phyloP scores from a whole-genome alignment of 2,888 invertebrate genomes.

The Spisula solida region DNA sequence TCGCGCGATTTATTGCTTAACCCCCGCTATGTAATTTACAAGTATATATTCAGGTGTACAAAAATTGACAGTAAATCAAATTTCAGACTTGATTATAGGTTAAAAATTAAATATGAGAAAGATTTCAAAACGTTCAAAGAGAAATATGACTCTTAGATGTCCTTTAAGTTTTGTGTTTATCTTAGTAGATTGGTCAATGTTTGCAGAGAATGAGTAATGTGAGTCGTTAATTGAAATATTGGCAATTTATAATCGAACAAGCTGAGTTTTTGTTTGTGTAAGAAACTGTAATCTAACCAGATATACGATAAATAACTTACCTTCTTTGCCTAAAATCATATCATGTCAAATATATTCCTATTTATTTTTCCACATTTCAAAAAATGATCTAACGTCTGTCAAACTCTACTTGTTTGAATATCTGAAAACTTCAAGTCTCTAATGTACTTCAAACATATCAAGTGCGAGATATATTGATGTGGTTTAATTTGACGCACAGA shows the following conservation, averaged over 20 bases:
- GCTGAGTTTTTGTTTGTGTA: slow-evolving; percentile 29
- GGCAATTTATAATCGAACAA: background rate
- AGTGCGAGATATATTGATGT: background rate
- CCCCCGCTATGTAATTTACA: background rate
- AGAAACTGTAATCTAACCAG: slow-evolving; percentile 13
- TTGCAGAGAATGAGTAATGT: background rate
- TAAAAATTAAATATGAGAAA: background rate
- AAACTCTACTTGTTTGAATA: background rate
- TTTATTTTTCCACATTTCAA: background rate
- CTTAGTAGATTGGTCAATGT: background rate
- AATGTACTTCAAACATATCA: background rate
- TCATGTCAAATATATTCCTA: slow-evolving; percentile 9
- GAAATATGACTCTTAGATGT: background rate
- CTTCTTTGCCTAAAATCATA: slow-evolving; percentile 32
- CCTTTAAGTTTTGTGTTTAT: background rate
- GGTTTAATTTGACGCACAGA: slow-evolving; percentile 7
- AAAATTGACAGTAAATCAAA: background rate
- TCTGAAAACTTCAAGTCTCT: slow-evolving; percentile 1
- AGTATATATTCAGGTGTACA: background rate
- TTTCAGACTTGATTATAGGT: background rate
- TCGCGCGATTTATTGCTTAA: background rate
- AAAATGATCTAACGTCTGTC: slow-evolving; percentile 23
- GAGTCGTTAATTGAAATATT: slow-evolving; percentile 29
- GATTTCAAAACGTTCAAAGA: background rate
- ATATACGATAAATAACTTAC: slow-evolving; percentile 39